Evolutionary conservation across 2,113 vertebrate genomes (phyloP), one percentile per base, ranked within the genome.

Genomic region (Podilymbus podiceps): DNA sequence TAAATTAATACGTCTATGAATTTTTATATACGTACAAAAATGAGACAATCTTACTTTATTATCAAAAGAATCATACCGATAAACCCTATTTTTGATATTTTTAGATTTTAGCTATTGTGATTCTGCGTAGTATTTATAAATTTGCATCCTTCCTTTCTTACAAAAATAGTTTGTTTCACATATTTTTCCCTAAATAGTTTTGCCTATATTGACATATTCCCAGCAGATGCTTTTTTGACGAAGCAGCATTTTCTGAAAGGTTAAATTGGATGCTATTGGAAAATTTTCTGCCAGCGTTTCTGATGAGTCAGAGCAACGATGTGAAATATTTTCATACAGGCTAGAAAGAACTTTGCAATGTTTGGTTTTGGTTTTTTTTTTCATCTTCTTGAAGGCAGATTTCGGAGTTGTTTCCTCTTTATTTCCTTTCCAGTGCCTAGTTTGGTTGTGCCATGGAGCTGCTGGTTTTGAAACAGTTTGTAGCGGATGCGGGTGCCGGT

Each of bases 281-380:
- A 89, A 91, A 74, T 67, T 67, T 90, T 78, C 85, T 92, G 83
- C 79, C 83, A 64, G 52, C 0, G 1, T 88, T 93, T 92, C 64
- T 94, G 83, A 92, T 96, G 93, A 96, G 73, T 95, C 95, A 96
- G 76, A 78, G 64, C 5, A 56, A 44, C 3, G 64, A 88, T 92
- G 85, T 21, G 90, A 79, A 88, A 71, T 88, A 63, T 96, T 88
- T 86, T 88, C 92, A 81, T 50, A 44, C 20, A 55, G 64, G 44
- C 47, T 31, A 13, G 50, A 33, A 66, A 94, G 88, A 68, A 47
- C 76, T 90, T 71, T 84, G 44, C 40, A 77, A 35, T 47, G 77
- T 28, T 24, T 8, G 38, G 38, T 38, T 38, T 38, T 38, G 8
- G 8, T 38, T 46, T 46, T 46, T 13, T 86, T 83, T 93, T 77